Percentiles rank a stretch among this genome's conserved stretches.
Conservation (phyloP, 2,888 invertebrate genomes). For the Nipponacmea schrenckii region DNA sequence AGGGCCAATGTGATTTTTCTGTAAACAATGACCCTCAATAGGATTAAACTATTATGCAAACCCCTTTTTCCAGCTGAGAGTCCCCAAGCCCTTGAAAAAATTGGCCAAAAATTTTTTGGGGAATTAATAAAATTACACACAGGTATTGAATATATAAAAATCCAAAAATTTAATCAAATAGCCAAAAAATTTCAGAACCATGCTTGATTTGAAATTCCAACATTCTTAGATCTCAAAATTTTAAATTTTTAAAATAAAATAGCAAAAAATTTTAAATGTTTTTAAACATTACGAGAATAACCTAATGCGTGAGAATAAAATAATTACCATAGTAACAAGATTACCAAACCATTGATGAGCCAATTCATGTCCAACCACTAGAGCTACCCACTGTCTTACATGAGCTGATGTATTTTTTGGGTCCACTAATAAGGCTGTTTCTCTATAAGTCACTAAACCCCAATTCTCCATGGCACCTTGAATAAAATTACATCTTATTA, state of each 20-base stretch:
- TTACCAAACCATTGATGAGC: slow-evolving; percentile 99
- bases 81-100: too few species aligned
- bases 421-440: slow-evolving; percentile 90
- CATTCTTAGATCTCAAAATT: too few species aligned
- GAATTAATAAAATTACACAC: too few species aligned
- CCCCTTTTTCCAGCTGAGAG: too few species aligned
- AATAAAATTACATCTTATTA: not conserved
- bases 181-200: too few species aligned
- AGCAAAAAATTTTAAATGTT: too few species aligned
- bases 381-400: slow-evolving; percentile 71
- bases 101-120: too few species aligned
- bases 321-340: slow-evolving; percentile 86
- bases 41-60: slow-evolving; percentile 97
- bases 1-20: slow-evolving; percentile 97
- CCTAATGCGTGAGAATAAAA: not conserved
- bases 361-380: slow-evolving; percentile 86
- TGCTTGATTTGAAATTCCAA: too few species aligned
- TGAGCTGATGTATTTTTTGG: slow-evolving; percentile 86
- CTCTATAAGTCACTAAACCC: slow-evolving; percentile 94
- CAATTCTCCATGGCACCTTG: slow-evolving; percentile 97
- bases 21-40: slow-evolving; percentile 90
- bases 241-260: too few species aligned
- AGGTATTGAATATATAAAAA: too few species aligned
- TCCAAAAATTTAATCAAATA: too few species aligned
- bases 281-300: too few species aligned